A percentile compares a stretch with the other conserved stretches of the same genome.
Evolutionary conservation across 2,113 vertebrate species (phyloP).

Genomic region (Acanthochromis polyacanthus): DNA sequence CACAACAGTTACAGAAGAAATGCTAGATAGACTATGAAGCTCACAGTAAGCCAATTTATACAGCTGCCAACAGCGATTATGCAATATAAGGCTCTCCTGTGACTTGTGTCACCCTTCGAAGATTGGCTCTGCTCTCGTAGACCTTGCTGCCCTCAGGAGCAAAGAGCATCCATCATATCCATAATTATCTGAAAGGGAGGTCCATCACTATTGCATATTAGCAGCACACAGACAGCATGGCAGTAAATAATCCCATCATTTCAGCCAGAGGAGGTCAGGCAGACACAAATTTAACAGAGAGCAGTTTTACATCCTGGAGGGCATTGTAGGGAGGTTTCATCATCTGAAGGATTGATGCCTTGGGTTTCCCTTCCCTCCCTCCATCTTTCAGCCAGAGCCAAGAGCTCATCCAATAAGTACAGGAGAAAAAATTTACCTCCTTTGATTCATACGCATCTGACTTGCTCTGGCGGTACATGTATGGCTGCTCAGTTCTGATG

Average conservation of each 20-base stretch:
- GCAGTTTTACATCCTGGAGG: constrained; percentile 66
- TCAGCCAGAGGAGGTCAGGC: constrained; percentile 66
- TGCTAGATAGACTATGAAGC: constrained; percentile 33
- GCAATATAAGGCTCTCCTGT: constrained; percentile 58
- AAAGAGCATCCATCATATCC: constrained; percentile 69
- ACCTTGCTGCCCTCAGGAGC: constrained; percentile 60
- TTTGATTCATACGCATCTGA: constrained; percentile 28
- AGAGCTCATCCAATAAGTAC: constrained; percentile 28
- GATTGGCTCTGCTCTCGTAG: constrained; percentile 69
- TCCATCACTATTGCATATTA: constrained; percentile 64
- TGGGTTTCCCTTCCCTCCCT: constrained; percentile 26
- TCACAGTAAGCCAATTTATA: constrained; percentile 64
- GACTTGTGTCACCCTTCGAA: constrained; percentile 63
- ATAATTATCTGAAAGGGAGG: constrained; percentile 67
- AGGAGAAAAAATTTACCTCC: constrained; percentile 17
- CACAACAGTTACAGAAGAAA: constrained; percentile 15
- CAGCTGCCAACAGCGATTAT: constrained; percentile 70
- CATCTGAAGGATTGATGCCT: constrained; percentile 59
- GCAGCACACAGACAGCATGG: constrained; percentile 56
- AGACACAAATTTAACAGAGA: constrained; percentile 69
- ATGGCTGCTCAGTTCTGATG: neutral
- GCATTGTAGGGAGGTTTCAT: constrained; percentile 66
- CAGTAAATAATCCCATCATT: constrained; percentile 77
- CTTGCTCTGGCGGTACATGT: neutral
- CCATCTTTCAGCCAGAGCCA: neutral